A percentile compares a stretch with the other conserved stretches of the same genome.
Conservation (phyloP, 1,140 invertebrate genomes). For the Atopsyche davidsoni region DNA sequence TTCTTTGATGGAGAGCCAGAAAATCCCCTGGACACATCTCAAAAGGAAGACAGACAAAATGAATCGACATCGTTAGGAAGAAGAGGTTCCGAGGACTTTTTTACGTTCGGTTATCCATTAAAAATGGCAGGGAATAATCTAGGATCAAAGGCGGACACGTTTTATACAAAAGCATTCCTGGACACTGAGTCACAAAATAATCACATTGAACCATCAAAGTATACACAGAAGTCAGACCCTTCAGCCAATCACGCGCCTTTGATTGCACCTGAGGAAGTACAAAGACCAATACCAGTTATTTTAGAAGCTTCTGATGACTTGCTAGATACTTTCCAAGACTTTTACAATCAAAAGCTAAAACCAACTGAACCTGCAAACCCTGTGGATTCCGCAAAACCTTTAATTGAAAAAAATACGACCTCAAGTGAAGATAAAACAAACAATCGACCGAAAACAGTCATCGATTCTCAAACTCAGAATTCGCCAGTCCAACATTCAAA, state of each 20-base stretch:
- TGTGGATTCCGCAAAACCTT: neutral
- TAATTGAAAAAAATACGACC: neutral
- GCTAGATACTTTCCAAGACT: slow-evolving; percentile 18
- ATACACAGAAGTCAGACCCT: slow-evolving; percentile 12
- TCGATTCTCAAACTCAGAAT: neutral
- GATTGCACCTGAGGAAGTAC: neutral
- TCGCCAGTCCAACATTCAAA: slow-evolving; percentile 21
- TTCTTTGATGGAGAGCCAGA: slow-evolving; percentile 25
- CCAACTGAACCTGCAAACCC: neutral
- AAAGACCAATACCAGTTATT: slow-evolving; percentile 1
- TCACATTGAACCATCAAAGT: neutral
- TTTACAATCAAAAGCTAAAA: slow-evolving; percentile 16
- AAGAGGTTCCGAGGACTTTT: slow-evolving; percentile 23
- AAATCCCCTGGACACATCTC: slow-evolving; percentile 4
- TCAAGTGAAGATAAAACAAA: neutral
- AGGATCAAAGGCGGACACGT: slow-evolving; percentile 20
- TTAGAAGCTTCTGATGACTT: slow-evolving; percentile 11
- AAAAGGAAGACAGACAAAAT: neutral
- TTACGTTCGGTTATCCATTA: slow-evolving; percentile 12
- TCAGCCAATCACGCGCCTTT: slow-evolving; percentile 7
- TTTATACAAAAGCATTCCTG: slow-evolving; percentile 23
- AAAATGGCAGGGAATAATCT: slow-evolving; percentile 10
- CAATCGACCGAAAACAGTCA: neutral
- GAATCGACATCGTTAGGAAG: slow-evolving; percentile 14
- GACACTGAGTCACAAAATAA: slow-evolving; percentile 18